Evolutionary conservation across 1,140 invertebrate genomes (phyloP).

Genomic region (Pissodes strobi): DNA sequence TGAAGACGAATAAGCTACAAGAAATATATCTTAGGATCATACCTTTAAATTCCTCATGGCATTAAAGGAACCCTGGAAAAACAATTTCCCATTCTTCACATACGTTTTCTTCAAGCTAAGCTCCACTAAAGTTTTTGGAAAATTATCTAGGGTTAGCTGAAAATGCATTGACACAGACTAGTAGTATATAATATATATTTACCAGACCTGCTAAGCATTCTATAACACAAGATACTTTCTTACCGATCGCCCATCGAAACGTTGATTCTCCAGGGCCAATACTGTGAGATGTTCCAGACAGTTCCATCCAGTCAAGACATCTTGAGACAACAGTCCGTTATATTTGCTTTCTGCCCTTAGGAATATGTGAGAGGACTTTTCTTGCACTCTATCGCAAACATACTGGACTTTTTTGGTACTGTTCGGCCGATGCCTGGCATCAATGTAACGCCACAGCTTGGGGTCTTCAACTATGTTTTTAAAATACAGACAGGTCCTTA

Average conservation of each 20-base stretch:
- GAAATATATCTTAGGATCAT: too few relatives aligned
- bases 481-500: constrained; percentile 42
- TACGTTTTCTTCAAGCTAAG: constrained; percentile 43
- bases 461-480: constrained; percentile 37
- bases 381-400: constrained; percentile 31
- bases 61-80: constrained; percentile 38
- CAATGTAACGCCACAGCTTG: constrained; percentile 41
- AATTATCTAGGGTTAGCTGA: constrained; percentile 19
- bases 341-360: constrained; percentile 33
- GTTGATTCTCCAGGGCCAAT: constrained; percentile 44
- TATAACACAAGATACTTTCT: too few relatives aligned
- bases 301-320: constrained; percentile 15
- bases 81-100: constrained; percentile 34
- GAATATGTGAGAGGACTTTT: constrained; percentile 37
- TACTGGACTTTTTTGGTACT: constrained; percentile 38
- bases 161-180: too few relatives aligned
- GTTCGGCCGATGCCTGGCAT: constrained; percentile 38
- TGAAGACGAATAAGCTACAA: too few relatives aligned
- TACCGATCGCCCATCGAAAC: constrained; percentile 36
- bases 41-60: constrained; percentile 45
- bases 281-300: constrained; percentile 37
- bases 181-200: too few relatives aligned
- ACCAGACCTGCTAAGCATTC: too few relatives aligned
- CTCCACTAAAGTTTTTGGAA: constrained; percentile 43
- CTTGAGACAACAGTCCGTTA: constrained; percentile 18